Base-by-base conservation (phyloP, 2,797 vertebrate genomes). In the Gadopsis bispinosus region DNA sequence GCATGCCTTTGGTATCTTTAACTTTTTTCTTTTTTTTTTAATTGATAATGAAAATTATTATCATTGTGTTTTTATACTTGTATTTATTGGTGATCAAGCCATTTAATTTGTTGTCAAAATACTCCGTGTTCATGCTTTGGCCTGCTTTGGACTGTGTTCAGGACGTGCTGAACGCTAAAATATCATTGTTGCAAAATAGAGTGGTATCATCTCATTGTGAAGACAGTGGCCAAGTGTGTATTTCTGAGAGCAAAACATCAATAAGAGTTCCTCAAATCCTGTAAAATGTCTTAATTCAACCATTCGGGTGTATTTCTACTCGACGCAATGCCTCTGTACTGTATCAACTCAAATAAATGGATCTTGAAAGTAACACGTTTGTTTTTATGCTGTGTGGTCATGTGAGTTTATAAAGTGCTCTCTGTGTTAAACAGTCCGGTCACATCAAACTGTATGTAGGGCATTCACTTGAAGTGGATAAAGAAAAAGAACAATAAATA, bases 51-150 rank as follows among this genome's bases (percentile, higher is more conserved):
- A 91, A 88, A 92, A 91, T 88, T 86, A 92, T 92, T 94, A 93
- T 90, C 91, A 88, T 87, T 92, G 88, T 94, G 87, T 90, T 95
- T 95, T 94, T 93, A 94, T 95, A 95, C 89, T 94, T 97, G 95
- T 94, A 99, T 99, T 99, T 99, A 99, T 99, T 99, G 96, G 95
- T 97, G 96, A 97, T 96, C 96, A 98, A 98, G 96, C 97, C 97
- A 97, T 98, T 97, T 96, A 93, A 96, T 95, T 95, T 96, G 94
- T 96, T 96, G 90, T 96, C 95, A 96, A 87, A 62, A 93, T 70
- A 80, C 83, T 92, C 80, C 79, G 66, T 81, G 73, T 82, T 77
- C 75, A 91, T 81, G 88, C 83, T 78, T 87, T 70, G 80, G 84
- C 86, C 84, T 81, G 70, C 84, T 88, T 84, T 75, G 76, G 85